Percentiles rank a stretch among this genome's conserved stretches.
These are phyloP conservation scores for Heliconius ismenius DNA, from an alignment of 2,888 invertebrate genomes.

Conservation along the genomic window DNA sequence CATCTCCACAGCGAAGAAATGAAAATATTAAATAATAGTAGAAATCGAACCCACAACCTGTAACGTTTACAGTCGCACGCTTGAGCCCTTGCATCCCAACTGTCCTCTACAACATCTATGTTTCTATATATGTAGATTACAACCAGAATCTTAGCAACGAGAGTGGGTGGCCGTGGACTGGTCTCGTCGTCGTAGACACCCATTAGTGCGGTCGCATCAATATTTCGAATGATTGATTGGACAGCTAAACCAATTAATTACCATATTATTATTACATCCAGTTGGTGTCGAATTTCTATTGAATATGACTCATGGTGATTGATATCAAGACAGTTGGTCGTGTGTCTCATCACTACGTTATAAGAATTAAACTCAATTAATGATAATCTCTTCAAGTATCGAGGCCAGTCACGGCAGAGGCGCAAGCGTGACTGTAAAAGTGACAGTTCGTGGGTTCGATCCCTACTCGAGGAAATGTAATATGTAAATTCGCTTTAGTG, in stretches of 20 bases:
- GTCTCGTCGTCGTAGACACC: slow-evolving; percentile 45
- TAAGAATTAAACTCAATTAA: slow-evolving; percentile 37
- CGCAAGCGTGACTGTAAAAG: too few relatives aligned
- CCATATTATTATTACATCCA: slow-evolving; percentile 37
- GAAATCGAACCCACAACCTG: too few relatives aligned
- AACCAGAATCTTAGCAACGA: slow-evolving; percentile 8
- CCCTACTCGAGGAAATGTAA: too few relatives aligned
- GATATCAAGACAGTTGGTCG: slow-evolving; percentile 7
- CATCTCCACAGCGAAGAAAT: too few relatives aligned
- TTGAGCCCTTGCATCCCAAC: too few relatives aligned
- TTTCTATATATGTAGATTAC: neutral
- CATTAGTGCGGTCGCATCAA: slow-evolving; percentile 55
- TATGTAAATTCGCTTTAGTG: too few relatives aligned
- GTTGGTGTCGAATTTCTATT: slow-evolving; percentile 36
- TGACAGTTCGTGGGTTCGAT: too few relatives aligned
- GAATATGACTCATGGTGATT: slow-evolving; percentile 31
- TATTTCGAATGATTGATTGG: slow-evolving; percentile 51
- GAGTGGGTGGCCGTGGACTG: slow-evolving; percentile 15
- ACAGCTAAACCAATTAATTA: slow-evolving; percentile 38
- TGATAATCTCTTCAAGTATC: slow-evolving; percentile 22
- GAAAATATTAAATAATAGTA: too few relatives aligned
- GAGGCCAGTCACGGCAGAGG: too few relatives aligned
- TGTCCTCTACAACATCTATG: neutral
- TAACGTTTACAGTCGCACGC: too few relatives aligned
- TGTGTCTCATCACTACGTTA: slow-evolving; percentile 29